These are phyloP conservation scores for Tragelaphus buxtoni DNA, from an alignment of 2,113 vertebrate genomes.

Conservation along the genomic window DNA sequence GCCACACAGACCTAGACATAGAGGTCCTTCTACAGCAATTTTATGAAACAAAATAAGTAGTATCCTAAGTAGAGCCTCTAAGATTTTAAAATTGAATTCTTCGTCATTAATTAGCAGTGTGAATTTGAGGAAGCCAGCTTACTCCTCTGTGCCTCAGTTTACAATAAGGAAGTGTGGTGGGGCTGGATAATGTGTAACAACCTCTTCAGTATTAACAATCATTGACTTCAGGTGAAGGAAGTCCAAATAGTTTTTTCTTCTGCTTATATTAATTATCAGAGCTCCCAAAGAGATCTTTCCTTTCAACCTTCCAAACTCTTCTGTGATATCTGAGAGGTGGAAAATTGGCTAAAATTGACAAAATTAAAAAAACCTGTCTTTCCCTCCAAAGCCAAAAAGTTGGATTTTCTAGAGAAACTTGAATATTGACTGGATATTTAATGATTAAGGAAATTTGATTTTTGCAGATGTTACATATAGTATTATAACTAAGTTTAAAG, in stretches of 20 bases:
- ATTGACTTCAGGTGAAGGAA: background rate
- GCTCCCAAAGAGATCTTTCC: background rate
- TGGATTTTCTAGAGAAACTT: background rate
- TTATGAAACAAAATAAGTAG: background rate
- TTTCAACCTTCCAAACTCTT: background rate
- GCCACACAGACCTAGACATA: background rate
- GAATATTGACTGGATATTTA: background rate
- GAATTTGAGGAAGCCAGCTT: background rate
- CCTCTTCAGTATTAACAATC: background rate
- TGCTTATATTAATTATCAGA: background rate
- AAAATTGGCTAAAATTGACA: background rate
- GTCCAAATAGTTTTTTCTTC: background rate
- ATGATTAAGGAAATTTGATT: background rate
- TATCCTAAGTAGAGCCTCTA: background rate
- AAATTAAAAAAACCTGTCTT: background rate
- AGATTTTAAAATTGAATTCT: background rate
- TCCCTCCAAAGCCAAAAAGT: background rate
- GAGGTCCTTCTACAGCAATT: background rate
- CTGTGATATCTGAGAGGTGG: background rate
- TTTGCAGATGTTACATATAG: background rate
- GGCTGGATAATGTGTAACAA: background rate
- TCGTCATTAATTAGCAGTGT: background rate
- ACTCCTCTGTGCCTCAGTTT: background rate
- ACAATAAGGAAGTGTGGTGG: background rate
- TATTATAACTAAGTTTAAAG: background rate